Conservation (phyloP, 37 sponge, comb jelly and placozoan genomes). For the Corticium candelabrum region DNA sequence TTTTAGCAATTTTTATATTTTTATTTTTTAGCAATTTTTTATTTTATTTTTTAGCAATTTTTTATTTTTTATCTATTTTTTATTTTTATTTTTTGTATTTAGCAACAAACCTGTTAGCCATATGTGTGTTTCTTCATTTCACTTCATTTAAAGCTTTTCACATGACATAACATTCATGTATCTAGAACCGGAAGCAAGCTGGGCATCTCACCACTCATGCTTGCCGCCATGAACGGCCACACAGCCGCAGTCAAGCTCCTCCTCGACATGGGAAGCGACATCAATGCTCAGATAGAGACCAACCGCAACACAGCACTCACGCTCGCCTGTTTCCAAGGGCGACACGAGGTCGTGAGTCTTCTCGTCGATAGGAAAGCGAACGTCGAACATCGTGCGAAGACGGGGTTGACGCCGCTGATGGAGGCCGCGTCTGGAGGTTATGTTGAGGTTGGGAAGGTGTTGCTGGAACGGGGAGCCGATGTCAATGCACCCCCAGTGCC, state of each 20-base stretch:
- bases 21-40: too few relatives aligned
- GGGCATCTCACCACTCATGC: constrained; percentile 86
- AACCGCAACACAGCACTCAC: constrained; percentile 91
- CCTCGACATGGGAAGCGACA: constrained; percentile 75
- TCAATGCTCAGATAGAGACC: constrained; percentile 95
- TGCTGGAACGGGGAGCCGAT: constrained; percentile 76
- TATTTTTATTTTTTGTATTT: too few relatives aligned
- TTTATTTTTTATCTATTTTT: too few relatives aligned
- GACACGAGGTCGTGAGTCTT: constrained; percentile 85
- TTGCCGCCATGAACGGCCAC: constrained; percentile 93
- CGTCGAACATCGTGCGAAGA: constrained; percentile 90
- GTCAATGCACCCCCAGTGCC: constrained; percentile 89
- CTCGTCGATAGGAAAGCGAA: constrained; percentile 72
- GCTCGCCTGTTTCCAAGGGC: constrained; percentile 89
- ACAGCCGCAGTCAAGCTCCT: constrained; percentile 73
- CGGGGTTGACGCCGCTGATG: constrained; percentile 89
- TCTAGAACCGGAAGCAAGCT: constrained; percentile 83
- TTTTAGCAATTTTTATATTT: too few relatives aligned
- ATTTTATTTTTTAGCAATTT: too few relatives aligned
- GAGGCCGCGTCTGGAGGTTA: constrained; percentile 91
- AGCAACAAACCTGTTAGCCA: too few relatives aligned
- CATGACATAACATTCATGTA: too few relatives aligned
- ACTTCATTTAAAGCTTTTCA: too few relatives aligned
- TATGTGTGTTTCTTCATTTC: too few relatives aligned
- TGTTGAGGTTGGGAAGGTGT: constrained; percentile 76